These are phyloP conservation scores for Ruditapes philippinarum DNA, from an alignment of 1,140 invertebrate species.

Conservation along the genomic window DNA sequence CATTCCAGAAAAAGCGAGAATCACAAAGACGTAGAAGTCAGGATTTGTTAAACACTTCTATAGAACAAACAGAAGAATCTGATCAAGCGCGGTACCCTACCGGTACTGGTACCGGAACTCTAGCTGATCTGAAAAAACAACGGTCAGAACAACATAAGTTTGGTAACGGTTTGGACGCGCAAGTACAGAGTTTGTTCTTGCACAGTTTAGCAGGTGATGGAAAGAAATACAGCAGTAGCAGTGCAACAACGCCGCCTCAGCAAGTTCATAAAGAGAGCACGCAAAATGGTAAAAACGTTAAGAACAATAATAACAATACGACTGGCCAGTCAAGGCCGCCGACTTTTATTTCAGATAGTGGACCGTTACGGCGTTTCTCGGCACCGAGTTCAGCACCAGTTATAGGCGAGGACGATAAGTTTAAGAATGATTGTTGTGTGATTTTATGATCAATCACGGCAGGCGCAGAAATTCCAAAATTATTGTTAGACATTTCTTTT, in stretches of 20 bases:
- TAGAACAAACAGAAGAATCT: not conserved
- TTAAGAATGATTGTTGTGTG: constrained; percentile 62
- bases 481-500: constrained; percentile 3
- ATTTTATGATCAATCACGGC: constrained; percentile 43
- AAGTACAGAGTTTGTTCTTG: constrained; percentile 56
- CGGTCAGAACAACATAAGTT: constrained; percentile 61
- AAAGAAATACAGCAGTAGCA: constrained; percentile 38
- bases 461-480: constrained; percentile 16
- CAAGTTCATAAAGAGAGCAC: constrained; percentile 1
- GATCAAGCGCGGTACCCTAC: constrained; percentile 25
- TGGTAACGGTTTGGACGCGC: constrained; percentile 51
- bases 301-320: constrained; percentile 56
- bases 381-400: constrained; percentile 49
- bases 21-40: constrained; percentile 19
- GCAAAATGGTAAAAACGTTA: constrained; percentile 51
- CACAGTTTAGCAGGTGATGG: constrained; percentile 46
- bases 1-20: constrained; percentile 62
- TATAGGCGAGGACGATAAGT: constrained; percentile 62
- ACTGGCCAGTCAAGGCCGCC: constrained; percentile 34
- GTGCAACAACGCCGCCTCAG: not conserved
- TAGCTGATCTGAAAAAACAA: constrained; percentile 62
- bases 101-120: constrained; percentile 35
- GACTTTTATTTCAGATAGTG: constrained; percentile 53
- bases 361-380: constrained; percentile 54
- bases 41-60: not conserved